These are phyloP conservation scores for Pseudochirops corinnae DNA, from an alignment of 2,797 vertebrate genomes.

Conservation along the genomic window DNA sequence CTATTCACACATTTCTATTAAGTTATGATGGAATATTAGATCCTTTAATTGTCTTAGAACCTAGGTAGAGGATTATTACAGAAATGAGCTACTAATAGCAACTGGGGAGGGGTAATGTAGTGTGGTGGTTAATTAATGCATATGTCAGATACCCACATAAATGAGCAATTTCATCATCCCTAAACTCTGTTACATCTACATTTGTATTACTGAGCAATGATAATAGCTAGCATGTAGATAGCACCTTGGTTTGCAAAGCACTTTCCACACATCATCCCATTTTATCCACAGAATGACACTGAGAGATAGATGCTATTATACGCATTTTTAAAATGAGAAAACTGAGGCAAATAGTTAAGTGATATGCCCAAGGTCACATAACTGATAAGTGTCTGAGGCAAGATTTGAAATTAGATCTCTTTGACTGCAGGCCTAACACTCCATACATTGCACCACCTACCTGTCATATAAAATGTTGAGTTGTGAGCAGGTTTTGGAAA, in stretches of 20 bases:
- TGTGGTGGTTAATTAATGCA: background rate
- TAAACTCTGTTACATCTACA: background rate
- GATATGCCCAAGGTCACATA: background rate
- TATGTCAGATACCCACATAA: background rate
- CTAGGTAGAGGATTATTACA: background rate
- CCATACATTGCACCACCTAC: background rate
- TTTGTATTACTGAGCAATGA: background rate
- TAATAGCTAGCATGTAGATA: background rate
- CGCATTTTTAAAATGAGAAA: background rate
- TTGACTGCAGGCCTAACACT: background rate
- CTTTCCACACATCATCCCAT: background rate
- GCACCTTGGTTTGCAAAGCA: background rate
- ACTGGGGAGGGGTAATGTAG: background rate
- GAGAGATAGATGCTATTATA: background rate
- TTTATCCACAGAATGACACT: background rate
- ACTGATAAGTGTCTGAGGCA: background rate
- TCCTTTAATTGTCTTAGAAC: background rate
- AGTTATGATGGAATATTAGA: background rate
- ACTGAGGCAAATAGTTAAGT: background rate
- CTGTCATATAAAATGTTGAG: background rate
- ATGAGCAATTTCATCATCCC: background rate
- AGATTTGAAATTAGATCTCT: background rate
- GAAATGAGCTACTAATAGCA: background rate
- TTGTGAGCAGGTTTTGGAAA: background rate
- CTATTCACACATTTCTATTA: background rate